A percentile compares a stretch with the other conserved stretches of the same genome.
Evolutionary conservation across 1,140 invertebrate genomes (phyloP).

Genomic region (Bombus waltoni): DNA sequence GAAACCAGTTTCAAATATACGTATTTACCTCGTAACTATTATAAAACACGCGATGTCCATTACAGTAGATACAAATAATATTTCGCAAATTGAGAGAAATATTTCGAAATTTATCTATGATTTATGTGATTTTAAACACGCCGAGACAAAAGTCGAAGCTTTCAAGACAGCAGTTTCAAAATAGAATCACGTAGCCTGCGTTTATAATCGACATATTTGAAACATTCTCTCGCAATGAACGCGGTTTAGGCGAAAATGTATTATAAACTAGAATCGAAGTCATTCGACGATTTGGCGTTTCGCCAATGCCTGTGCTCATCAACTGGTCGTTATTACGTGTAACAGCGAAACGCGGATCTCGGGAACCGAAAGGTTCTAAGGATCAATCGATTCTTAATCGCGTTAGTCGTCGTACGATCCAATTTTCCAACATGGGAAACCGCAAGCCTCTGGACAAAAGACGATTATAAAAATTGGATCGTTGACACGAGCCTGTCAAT

Average conservation of each 20-base stretch:
- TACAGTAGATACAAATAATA: not conserved
- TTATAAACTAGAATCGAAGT: constrained; percentile 19
- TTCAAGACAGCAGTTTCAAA: too few relatives aligned
- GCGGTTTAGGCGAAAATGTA: not conserved
- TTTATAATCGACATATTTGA: not conserved
- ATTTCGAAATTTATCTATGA: not conserved
- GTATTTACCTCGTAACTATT: too few relatives aligned
- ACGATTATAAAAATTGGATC: constrained; percentile 16
- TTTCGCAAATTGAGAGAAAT: not conserved
- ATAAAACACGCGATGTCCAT: not conserved
- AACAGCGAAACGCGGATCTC: constrained; percentile 16
- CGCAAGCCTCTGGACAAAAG: not conserved
- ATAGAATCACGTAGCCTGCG: not conserved
- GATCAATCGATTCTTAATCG: constrained; percentile 43
- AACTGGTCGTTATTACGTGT: constrained; percentile 12
- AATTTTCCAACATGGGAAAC: constrained; percentile 23
- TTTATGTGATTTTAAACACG: not conserved
- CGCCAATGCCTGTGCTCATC: constrained; percentile 13
- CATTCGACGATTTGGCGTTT: constrained; percentile 10
- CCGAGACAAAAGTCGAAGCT: not conserved
- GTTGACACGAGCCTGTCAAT: not conserved
- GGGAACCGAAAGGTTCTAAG: constrained; percentile 41
- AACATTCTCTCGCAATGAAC: not conserved
- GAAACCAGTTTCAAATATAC: not conserved
- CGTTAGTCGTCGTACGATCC: constrained; percentile 5